phyloP scores from a whole-genome alignment of 2,113 vertebrate species.

The Martes martes region DNA sequence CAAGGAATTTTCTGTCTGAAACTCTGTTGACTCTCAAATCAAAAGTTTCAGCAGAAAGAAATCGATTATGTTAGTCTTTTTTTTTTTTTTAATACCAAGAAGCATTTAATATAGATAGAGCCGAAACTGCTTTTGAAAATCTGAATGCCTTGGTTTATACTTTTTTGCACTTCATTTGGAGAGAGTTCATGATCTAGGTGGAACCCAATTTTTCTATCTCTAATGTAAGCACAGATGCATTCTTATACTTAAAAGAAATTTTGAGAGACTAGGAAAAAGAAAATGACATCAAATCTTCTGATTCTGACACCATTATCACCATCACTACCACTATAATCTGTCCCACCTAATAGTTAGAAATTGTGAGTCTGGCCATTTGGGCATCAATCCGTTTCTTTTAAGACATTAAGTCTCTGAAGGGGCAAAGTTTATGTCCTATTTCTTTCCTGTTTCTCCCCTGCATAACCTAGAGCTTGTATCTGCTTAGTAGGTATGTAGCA shows the following conservation, averaged over 20 bases:
- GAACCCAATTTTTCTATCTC: background rate
- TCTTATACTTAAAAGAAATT: background rate
- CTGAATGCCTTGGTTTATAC: background rate
- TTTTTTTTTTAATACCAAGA: background rate
- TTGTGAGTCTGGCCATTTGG: background rate
- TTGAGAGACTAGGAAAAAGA: background rate
- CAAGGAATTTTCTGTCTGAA: conserved; percentile 25
- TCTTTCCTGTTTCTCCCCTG: background rate
- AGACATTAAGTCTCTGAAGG: background rate
- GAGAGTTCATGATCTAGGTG: background rate
- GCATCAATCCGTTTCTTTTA: background rate
- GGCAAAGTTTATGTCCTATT: background rate
- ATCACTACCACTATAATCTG: background rate
- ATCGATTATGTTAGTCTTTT: background rate
- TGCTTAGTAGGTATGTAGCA: background rate
- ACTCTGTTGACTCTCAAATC: conserved; percentile 17
- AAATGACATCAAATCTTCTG: background rate
- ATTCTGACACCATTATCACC: background rate
- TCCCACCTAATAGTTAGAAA: background rate
- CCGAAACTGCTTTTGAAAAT: background rate
- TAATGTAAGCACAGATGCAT: background rate
- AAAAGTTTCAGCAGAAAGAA: conserved; percentile 47
- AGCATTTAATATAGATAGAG: background rate
- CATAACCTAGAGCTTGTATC: background rate
- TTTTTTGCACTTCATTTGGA: background rate